These are phyloP conservation scores for Coreius guichenoti DNA, from an alignment of 2,797 vertebrate species.

Conservation along the genomic window DNA sequence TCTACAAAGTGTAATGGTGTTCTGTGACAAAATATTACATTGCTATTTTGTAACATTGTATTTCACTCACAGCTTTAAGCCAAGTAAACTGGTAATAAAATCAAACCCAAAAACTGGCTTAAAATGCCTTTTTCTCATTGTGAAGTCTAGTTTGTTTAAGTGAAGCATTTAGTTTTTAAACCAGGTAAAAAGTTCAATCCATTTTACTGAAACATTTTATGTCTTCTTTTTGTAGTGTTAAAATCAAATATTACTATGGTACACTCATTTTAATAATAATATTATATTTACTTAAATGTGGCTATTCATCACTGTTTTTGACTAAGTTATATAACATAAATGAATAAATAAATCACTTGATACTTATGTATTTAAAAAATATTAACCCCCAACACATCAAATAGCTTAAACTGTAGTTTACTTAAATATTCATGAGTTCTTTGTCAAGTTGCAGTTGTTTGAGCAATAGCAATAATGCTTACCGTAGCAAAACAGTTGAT, in stretches of 20 bases:
- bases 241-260: background rate
- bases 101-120: background rate
- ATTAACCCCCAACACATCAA: background rate
- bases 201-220: background rate
- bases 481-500: conserved; percentile 14
- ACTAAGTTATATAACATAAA: background rate
- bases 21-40: background rate
- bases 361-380: background rate
- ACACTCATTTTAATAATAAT: background rate
- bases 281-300: background rate
- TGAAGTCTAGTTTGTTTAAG: background rate
- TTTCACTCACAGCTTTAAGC: background rate
- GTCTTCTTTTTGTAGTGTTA: background rate
- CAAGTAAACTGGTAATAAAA: background rate
- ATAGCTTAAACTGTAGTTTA: background rate
- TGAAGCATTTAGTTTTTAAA: background rate
- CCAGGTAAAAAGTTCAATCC: background rate
- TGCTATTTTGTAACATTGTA: background rate
- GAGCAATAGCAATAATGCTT: background rate
- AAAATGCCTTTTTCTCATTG: background rate
- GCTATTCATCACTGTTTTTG: background rate
- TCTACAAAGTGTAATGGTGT: background rate
- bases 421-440: background rate
- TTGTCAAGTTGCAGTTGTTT: background rate
- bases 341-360: background rate